Evolutionary conservation across 2,113 vertebrate species (phyloP).

Genomic region (Serilophus lunatus): DNA sequence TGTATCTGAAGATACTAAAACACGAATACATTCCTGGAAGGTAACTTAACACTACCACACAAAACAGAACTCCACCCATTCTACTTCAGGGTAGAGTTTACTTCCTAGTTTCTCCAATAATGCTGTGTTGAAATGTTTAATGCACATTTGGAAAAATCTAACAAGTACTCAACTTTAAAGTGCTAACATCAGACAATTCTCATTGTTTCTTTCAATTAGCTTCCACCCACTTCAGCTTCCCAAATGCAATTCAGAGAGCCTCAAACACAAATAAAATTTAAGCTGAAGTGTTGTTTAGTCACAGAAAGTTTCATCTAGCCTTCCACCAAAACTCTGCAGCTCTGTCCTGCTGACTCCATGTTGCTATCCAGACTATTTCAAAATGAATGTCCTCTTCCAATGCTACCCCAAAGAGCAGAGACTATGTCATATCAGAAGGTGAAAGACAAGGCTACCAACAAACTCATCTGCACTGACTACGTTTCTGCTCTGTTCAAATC

Average conservation of each 20-base stretch:
- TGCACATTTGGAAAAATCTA: not conserved
- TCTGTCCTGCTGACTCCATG: not conserved
- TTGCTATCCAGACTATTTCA: not conserved
- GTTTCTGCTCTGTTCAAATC: not conserved
- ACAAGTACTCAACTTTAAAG: not conserved
- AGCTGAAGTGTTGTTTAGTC: not conserved
- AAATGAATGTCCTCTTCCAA: not conserved
- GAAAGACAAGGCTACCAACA: not conserved
- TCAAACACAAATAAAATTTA: not conserved
- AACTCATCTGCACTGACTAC: rapidly evolving
- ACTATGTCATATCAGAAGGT: not conserved
- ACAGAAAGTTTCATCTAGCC: not conserved
- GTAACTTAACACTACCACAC: not conserved
- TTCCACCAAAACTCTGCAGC: not conserved
- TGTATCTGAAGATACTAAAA: not conserved
- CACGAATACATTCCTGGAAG: not conserved
- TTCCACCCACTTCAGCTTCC: not conserved
- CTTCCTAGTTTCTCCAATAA: not conserved
- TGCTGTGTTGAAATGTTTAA: not conserved
- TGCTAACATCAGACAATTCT: not conserved
- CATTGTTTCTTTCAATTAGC: not conserved
- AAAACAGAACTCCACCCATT: not conserved
- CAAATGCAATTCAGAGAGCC: not conserved
- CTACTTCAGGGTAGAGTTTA: not conserved
- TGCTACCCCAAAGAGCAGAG: not conserved